Conservation (phyloP, 2,113 vertebrate genomes). For the Seriola aureovittata region DNA sequence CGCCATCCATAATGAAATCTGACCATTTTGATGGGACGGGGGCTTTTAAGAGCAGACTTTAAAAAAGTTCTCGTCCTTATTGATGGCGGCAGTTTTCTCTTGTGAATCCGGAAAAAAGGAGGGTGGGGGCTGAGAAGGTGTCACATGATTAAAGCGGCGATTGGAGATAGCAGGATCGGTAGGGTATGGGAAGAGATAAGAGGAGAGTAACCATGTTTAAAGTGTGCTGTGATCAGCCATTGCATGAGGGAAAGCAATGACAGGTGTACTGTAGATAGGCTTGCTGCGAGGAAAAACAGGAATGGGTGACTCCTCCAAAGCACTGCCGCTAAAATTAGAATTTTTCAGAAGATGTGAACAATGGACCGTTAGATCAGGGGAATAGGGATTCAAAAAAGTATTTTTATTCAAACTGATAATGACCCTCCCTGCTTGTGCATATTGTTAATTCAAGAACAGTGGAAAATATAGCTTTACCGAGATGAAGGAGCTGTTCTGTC, state of each 20-base stretch:
- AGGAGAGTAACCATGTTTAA: conserved; percentile 82
- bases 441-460: conserved; percentile 50
- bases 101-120: conserved; percentile 33
- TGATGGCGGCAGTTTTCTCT: conserved; percentile 74
- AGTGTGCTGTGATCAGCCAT: conserved; percentile 84
- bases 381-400: conserved; percentile 65
- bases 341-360: conserved; percentile 73
- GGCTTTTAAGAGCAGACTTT: conserved; percentile 72
- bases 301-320: conserved; percentile 74
- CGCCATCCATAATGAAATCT: conserved; percentile 73
- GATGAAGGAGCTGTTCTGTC: conserved; percentile 47
- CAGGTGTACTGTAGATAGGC: conserved; percentile 74
- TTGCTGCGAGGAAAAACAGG: conserved; percentile 69
- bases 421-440: conserved; percentile 57
- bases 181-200: conserved; percentile 80
- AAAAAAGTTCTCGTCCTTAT: conserved; percentile 77
- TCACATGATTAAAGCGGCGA: conserved; percentile 82
- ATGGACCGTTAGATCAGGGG: conserved; percentile 56
- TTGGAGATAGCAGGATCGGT: conserved; percentile 80
- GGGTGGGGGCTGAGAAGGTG: conserved; percentile 64
- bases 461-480: conserved; percentile 51
- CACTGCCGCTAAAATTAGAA: conserved; percentile 79
- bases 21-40: conserved; percentile 77
- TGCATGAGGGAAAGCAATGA: conserved; percentile 79
- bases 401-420: conserved; percentile 73